Percentiles rank a stretch among this genome's conserved stretches.
Evolutionary conservation across 2,113 vertebrate genomes (phyloP).

Genomic region (Epinephelus lanceolatus): DNA sequence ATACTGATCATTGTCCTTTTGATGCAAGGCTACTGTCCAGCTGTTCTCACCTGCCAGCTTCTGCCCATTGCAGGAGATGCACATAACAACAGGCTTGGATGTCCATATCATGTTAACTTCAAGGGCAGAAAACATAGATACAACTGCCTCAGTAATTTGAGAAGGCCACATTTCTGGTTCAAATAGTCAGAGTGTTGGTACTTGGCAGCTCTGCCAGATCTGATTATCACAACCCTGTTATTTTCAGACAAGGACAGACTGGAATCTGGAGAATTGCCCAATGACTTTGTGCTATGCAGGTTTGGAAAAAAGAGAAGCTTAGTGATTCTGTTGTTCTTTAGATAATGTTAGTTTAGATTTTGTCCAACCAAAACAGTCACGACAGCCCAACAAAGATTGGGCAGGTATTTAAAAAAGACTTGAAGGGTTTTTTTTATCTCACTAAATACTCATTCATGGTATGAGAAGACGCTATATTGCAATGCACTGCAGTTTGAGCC

Average conservation of each 20-base stretch:
- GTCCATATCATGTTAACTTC: neutral
- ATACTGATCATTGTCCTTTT: conserved; percentile 40
- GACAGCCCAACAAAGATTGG: neutral
- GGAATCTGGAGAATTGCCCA: neutral
- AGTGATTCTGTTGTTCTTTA: neutral
- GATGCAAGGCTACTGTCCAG: conserved; percentile 34
- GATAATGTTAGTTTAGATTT: neutral
- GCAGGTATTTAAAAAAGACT: neutral
- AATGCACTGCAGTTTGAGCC: neutral
- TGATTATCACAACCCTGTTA: neutral
- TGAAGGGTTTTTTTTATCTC: neutral
- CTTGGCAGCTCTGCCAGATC: neutral
- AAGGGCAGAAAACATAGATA: conserved; percentile 6
- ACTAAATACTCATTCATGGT: neutral
- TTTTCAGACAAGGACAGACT: conserved; percentile 12
- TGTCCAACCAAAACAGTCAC: neutral
- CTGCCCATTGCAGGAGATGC: conserved; percentile 1
- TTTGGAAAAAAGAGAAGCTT: neutral
- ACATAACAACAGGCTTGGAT: neutral
- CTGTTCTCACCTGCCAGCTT: neutral
- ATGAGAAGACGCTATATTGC: neutral
- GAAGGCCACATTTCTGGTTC: conserved; percentile 7
- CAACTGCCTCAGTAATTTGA: neutral
- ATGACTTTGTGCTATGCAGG: neutral
- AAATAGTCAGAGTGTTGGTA: neutral